Evolutionary conservation across 2,797 vertebrate genomes (phyloP).

Genomic region (Myotis vivesi): DNA sequence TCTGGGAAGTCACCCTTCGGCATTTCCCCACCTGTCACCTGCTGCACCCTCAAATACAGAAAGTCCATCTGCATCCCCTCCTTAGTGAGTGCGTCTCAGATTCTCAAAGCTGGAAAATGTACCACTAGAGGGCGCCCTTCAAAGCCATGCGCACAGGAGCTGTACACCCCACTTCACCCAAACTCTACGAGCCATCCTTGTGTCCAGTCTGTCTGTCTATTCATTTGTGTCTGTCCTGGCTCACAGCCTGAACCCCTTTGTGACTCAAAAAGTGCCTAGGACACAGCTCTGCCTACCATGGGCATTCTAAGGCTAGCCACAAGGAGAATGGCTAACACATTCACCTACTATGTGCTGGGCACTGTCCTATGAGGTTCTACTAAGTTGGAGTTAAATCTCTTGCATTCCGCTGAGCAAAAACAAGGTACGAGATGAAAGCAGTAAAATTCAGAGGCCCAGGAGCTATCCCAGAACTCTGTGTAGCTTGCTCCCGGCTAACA

Average conservation of each 20-base stretch:
- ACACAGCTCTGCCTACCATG: neutral
- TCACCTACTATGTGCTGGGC: neutral
- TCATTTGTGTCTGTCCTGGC: neutral
- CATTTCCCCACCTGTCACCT: neutral
- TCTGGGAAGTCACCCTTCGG: neutral
- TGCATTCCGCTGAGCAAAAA: neutral
- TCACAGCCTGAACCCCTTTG: neutral
- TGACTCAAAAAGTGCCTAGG: neutral
- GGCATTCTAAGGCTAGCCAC: neutral
- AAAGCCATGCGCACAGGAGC: rapidly evolving
- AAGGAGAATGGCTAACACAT: neutral
- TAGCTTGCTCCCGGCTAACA: neutral
- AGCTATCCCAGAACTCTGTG: neutral
- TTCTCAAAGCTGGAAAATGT: no score
- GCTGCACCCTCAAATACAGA: neutral
- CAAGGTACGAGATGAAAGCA: neutral
- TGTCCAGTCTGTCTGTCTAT: neutral
- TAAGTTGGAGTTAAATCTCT: neutral
- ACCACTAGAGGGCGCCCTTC: neutral
- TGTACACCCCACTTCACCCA: rapidly evolving
- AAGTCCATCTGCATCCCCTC: neutral
- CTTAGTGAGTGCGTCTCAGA: neutral
- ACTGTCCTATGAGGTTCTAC: neutral
- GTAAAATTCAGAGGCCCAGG: neutral
- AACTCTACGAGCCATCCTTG: rapidly evolving